phyloP scores from a whole-genome alignment of 2,797 vertebrate species.

The Tokudaia tokunoshimensis region DNA sequence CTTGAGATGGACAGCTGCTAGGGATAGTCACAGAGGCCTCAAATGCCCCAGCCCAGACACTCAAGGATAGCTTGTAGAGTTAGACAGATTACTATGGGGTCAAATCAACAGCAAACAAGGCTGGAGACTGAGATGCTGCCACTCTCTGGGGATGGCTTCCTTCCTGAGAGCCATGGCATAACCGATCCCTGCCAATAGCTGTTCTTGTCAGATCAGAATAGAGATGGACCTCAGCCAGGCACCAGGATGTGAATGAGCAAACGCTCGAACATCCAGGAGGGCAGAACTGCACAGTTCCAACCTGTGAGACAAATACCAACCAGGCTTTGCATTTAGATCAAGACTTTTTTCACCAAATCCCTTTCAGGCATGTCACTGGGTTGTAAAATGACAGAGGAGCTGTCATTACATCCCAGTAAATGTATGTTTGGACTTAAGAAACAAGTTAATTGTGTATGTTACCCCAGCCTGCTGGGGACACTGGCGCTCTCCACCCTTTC shows the following conservation, averaged over 20 bases:
- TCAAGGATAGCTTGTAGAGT: not conserved
- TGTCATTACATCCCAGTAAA: not conserved
- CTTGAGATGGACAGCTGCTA: not conserved
- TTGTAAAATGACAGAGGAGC: slow-evolving; percentile 41
- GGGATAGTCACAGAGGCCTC: not conserved
- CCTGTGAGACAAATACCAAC: not conserved
- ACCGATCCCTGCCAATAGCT: not conserved
- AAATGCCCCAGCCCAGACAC: not conserved
- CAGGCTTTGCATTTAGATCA: slow-evolving; percentile 16
- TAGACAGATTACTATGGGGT: not conserved
- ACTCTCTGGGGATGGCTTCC: not conserved
- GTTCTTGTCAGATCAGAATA: not conserved
- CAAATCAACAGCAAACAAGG: not conserved
- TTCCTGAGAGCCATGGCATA: not conserved
- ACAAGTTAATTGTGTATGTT: not conserved
- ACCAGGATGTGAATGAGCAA: not conserved
- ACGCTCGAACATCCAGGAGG: not conserved
- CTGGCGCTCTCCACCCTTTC: not conserved
- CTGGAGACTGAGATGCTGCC: not conserved
- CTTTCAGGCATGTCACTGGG: not conserved
- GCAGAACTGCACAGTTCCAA: not conserved
- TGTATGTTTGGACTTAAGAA: slow-evolving; percentile 29
- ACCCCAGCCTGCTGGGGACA: not conserved
- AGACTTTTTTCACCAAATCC: slow-evolving; percentile 38
- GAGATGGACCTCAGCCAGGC: not conserved